phyloP scores from a whole-genome alignment of 2,113 vertebrate genomes.

The Anolis sagrei region DNA sequence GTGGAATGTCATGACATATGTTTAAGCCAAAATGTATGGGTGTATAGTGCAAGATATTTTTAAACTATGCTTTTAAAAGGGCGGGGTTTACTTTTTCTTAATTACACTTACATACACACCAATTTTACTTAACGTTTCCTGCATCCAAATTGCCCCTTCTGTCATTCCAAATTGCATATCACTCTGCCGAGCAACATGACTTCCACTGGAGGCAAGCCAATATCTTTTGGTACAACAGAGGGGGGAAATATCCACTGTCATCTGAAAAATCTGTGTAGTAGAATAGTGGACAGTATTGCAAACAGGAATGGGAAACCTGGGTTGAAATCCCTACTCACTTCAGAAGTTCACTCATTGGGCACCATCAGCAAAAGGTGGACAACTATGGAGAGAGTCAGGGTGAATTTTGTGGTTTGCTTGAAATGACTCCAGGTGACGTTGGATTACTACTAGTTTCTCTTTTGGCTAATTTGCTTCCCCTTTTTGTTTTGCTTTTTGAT shows the following conservation, averaged over 20 bases:
- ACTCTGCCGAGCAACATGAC: not conserved
- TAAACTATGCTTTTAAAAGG: slow-evolving; percentile 1
- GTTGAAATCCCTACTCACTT: not conserved
- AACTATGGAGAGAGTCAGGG: too few species aligned
- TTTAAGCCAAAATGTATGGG: not conserved
- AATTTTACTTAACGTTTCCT: not conserved
- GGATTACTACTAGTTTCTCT: too few species aligned
- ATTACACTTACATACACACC: not conserved
- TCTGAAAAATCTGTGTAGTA: not conserved
- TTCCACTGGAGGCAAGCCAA: not conserved
- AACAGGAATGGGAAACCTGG: not conserved
- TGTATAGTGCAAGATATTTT: slow-evolving; percentile 1
- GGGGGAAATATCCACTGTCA: not conserved
- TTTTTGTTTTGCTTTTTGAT: too few species aligned
- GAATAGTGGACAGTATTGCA: not conserved
- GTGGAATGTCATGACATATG: not conserved
- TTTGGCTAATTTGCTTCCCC: too few species aligned
- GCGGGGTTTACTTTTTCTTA: slow-evolving; percentile 10
- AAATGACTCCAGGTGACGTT: too few species aligned
- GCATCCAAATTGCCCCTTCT: not conserved
- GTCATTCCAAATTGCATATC: not conserved
- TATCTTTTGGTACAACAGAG: not conserved
- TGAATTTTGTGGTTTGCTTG: too few species aligned
- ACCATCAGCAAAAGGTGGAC: not conserved
- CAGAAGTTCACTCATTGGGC: not conserved